Evolutionary conservation across 2,113 vertebrate species (phyloP).

Genomic region (Panthera leo): DNA sequence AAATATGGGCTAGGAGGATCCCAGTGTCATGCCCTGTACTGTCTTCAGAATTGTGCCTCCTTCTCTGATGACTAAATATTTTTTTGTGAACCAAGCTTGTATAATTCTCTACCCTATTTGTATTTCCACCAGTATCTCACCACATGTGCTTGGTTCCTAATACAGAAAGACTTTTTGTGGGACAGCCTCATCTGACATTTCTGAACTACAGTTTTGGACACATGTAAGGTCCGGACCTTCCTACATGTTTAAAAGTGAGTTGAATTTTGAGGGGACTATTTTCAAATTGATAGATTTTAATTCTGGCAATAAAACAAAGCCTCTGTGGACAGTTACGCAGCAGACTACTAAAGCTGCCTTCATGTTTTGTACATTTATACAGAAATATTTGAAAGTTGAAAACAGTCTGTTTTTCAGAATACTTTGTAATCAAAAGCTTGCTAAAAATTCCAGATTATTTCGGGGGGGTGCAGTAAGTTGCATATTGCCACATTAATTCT

Average conservation of each 20-base stretch:
- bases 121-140: not conserved
- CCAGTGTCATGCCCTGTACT: not conserved
- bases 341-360: not conserved
- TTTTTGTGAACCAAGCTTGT: not conserved
- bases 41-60: not conserved
- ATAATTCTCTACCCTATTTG: not conserved
- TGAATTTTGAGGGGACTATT: not conserved
- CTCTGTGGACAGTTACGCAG: not conserved
- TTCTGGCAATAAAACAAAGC: not conserved
- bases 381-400: constrained; percentile 33
- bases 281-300: constrained; percentile 3
- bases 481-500: not conserved
- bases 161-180: not conserved
- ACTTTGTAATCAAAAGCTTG: not conserved
- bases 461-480: not conserved
- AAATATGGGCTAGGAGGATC: not conserved
- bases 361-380: constrained; percentile 19
- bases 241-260: constrained; percentile 11
- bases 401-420: not conserved
- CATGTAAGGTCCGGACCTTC: not conserved
- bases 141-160: not conserved
- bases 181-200: not conserved
- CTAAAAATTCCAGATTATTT: constrained; percentile 26
- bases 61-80: not conserved
- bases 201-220: not conserved